These are phyloP conservation scores for Dasypus novemcinctus DNA, from an alignment of 2,113 vertebrate genomes.

Conservation along the genomic window DNA sequence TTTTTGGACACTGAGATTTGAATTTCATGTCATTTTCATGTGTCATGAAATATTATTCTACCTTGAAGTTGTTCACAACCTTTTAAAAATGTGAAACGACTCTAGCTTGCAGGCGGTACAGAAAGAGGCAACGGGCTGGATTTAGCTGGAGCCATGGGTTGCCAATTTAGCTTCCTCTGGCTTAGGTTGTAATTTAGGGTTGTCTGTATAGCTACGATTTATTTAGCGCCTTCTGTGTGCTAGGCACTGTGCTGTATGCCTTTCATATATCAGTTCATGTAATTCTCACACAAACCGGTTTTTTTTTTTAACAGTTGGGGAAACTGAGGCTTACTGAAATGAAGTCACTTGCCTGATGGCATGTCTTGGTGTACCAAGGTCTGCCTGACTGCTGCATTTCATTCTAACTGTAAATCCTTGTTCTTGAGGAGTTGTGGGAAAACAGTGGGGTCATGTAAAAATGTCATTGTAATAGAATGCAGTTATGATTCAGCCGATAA, in stretches of 20 bases:
- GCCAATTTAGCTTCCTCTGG: not conserved
- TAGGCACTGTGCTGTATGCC: not conserved
- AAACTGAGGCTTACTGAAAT: not conserved
- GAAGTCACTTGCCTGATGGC: not conserved
- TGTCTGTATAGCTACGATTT: not conserved
- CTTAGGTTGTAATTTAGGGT: not conserved
- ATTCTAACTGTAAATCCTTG: not conserved
- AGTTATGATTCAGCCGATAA: not conserved
- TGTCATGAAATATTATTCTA: constrained; percentile 8
- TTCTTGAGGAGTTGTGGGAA: not conserved
- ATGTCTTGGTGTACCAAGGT: not conserved
- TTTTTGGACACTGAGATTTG: constrained; percentile 49
- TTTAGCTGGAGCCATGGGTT: not conserved
- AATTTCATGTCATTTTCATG: constrained; percentile 35
- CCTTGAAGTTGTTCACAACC: not conserved
- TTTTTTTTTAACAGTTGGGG: not conserved
- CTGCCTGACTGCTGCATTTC: not conserved
- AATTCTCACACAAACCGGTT: not conserved
- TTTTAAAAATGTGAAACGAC: not conserved
- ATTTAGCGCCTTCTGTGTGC: not conserved
- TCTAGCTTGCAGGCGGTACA: not conserved
- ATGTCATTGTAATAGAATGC: not conserved
- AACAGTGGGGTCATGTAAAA: not conserved
- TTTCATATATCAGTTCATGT: not conserved
- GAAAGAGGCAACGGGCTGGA: not conserved